These are phyloP conservation scores for Pedetes capensis DNA, from an alignment of 2,113 vertebrate genomes.

Conservation along the genomic window DNA sequence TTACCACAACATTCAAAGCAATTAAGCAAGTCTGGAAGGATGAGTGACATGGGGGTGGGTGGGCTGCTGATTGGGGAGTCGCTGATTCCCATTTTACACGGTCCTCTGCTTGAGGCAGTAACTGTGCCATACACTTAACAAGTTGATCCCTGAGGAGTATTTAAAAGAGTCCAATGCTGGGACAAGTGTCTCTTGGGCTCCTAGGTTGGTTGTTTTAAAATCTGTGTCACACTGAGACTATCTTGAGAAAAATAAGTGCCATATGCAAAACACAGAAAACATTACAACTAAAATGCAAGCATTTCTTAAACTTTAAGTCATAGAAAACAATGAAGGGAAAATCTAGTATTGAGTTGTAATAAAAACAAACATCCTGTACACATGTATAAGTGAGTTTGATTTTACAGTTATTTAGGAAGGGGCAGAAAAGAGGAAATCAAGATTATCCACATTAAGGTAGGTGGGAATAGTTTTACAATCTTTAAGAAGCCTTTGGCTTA, in stretches of 20 bases:
- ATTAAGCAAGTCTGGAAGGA: constrained; percentile 40
- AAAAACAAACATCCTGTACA: background rate
- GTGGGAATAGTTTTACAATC: background rate
- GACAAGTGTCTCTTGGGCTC: background rate
- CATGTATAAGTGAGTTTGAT: background rate
- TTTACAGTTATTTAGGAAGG: background rate
- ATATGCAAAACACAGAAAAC: background rate
- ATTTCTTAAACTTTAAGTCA: background rate
- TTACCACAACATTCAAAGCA: constrained; percentile 60
- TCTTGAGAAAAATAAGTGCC: background rate
- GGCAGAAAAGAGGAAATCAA: background rate
- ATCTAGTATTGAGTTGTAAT: background rate
- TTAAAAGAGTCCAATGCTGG: background rate
- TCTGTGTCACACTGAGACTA: background rate
- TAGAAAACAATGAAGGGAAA: background rate
- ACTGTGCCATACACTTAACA: background rate
- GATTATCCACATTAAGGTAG: background rate
- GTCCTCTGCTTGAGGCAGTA: too few species aligned
- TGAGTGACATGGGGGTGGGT: background rate
- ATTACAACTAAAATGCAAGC: background rate
- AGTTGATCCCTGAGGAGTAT: background rate
- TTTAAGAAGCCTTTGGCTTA: background rate
- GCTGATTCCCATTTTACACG: background rate
- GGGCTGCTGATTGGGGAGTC: too few species aligned
- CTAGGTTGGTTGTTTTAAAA: background rate